A percentile compares a stretch with the other conserved stretches of the same genome.
These are phyloP conservation scores for Rhopalosiphum maidis DNA, from an alignment of 1,140 invertebrate genomes.

Conservation along the genomic window DNA sequence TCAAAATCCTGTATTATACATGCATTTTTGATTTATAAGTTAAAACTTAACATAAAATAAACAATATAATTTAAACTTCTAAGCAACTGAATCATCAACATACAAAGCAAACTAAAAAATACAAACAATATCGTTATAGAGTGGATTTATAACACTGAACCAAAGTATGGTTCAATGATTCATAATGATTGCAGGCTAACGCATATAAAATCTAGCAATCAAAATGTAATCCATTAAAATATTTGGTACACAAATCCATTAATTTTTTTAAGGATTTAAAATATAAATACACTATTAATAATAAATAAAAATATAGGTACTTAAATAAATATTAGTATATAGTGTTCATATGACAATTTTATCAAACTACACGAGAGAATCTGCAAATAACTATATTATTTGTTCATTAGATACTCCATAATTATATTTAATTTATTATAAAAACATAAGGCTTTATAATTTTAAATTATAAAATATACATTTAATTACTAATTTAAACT, in stretches of 20 bases:
- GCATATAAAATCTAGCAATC: slow-evolving; percentile 18
- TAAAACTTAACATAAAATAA: not conserved
- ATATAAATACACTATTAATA: not conserved
- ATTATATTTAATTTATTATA: not conserved
- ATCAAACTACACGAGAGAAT: not conserved
- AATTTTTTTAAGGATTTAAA: not conserved
- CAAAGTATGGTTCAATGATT: not conserved
- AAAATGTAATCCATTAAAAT: slow-evolving; percentile 4
- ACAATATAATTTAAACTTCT: not conserved
- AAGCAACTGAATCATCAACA: not conserved
- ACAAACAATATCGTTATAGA: not conserved
- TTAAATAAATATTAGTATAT: not conserved
- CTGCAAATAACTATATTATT: not conserved
- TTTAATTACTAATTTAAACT: not conserved
- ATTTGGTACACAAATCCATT: not conserved
- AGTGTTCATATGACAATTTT: not conserved
- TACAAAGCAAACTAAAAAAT: not conserved
- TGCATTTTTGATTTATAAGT: not conserved
- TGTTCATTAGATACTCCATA: too few relatives aligned
- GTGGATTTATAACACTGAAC: slow-evolving; percentile 6
- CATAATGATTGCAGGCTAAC: slow-evolving; percentile 43
- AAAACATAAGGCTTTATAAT: not conserved
- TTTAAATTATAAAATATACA: not conserved
- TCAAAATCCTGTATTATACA: not conserved
- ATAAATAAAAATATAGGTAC: not conserved